Evolutionary conservation across 2,797 vertebrate genomes (phyloP), one percentile per base, ranked within the genome.

Genomic region (Anableps anableps): DNA sequence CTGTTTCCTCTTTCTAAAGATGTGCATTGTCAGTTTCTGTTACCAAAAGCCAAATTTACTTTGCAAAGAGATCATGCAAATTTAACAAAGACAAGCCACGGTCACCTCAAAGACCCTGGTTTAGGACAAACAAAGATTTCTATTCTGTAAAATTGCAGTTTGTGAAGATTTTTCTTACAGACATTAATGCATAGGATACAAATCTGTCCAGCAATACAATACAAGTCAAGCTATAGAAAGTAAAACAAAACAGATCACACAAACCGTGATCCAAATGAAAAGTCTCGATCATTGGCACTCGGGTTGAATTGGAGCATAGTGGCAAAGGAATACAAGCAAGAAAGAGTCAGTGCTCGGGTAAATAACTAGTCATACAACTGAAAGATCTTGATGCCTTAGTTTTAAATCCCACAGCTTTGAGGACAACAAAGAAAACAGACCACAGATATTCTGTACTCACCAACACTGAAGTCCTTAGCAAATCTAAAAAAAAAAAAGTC

Each of bases 151-250:
- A 70, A 41, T 53, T 23, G 64, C 41, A 29, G 76, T 53, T 71
- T 41, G 80, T 82, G 83, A 81, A 90, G 77, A 64, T 83, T 78
- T 87, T 86, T 83, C 76, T 76, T 80, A 90, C 79, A 79, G 76
- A 91, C 81, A 36, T 73, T 83, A 92, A 94, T 94, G 93, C 93
- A 94, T 92, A 94, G 92, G 83, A 93, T 93, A 92, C 75, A 90
- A 90, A 88, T 91, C 86, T 86, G 79, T 90, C 83, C 80, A 86
- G 88, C 89, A 91, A 84, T 80, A 93, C 82, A 83, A 85, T 82
- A 88, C 71, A 90, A 62, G 16, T 76, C 85, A 76, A 91, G 91
- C 87, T 88, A 88, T 86, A 87, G 70, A 89, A 89, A 85, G 89
- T 23, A 78, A 72, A 72, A 72, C 58, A 75, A 60, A 26, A 41